phyloP scores from a whole-genome alignment of 2,113 vertebrate species.

The Clarias magur region DNA sequence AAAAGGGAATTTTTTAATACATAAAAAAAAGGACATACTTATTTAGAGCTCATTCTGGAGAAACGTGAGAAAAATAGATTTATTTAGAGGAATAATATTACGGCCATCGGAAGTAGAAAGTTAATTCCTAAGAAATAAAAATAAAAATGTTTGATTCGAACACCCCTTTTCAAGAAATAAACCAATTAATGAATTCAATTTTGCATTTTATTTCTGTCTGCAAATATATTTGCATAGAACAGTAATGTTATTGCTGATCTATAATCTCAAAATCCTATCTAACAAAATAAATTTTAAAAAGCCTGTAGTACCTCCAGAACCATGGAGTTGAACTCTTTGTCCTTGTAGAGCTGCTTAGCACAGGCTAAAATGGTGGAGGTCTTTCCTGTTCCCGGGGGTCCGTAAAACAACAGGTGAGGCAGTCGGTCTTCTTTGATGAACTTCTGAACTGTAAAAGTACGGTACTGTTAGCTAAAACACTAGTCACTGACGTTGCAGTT shows the following conservation, averaged over 20 bases:
- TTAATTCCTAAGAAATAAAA: too few species aligned
- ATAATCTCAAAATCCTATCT: not conserved
- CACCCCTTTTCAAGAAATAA: not conserved
- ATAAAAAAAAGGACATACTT: too few species aligned
- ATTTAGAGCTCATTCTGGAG: not conserved
- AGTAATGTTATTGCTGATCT: not conserved
- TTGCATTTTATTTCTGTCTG: not conserved
- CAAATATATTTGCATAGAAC: not conserved
- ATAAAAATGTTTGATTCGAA: too few species aligned
- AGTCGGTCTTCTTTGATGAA: slow-evolving; percentile 92
- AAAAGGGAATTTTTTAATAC: not conserved
- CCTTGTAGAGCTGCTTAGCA: slow-evolving; percentile 88
- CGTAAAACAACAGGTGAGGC: slow-evolving; percentile 93
- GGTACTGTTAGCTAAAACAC: not conserved
- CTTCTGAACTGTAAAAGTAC: slow-evolving; percentile 78
- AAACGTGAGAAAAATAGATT: not conserved
- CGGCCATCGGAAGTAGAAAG: too few species aligned
- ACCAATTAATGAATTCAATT: not conserved
- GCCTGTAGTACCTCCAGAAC: slow-evolving; percentile 83
- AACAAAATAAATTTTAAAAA: not conserved
- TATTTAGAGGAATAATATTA: not conserved
- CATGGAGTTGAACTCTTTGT: slow-evolving; percentile 92
- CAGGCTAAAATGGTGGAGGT: slow-evolving; percentile 95
- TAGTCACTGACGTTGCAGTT: too few species aligned
- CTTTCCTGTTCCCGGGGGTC: slow-evolving; percentile 94